Base-by-base conservation (phyloP, 1,140 invertebrate genomes). In the Mactra quadrangularis region DNA sequence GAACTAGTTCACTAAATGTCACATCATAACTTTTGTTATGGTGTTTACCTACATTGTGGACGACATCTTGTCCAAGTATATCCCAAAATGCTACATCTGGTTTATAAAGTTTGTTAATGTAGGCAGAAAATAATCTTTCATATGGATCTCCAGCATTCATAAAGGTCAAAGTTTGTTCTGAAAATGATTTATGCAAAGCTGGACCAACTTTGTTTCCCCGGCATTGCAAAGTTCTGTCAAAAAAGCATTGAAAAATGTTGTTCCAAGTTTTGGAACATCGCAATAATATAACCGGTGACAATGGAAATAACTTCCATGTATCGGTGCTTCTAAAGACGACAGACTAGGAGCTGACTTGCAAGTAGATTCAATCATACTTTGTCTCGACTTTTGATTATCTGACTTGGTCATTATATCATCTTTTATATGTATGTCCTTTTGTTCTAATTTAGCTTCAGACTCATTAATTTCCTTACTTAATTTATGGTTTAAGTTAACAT, bases 1-100 rank as follows among this genome's bases (percentile, higher is more conserved):
- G 41, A 9, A 84, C 72, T 52, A 84, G 35, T 31, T 84, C 74
- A 4, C 17, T 50, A 74, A 84, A 84, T 17, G 75, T 84, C 7
- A 79, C 59, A 53, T 84, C 66, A 38, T 60, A 38, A 3, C 72
- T 27, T 15, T 41, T 41, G 25, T 29, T 29, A 9, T 29, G 53
- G 35, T 59, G 17, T 15, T 66, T 47, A 17, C 87, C 45, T 47
- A 84, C 47, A 27, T 52, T 72, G 27, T 22, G 3, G 0, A 86
- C 41, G 11, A 81, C 66, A 38, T 82, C 71, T 25, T 35, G 83
- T 15, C 87, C 87, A 6, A 83, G 33, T 33, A 19, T 60, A 29
- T 71, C 70, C 78, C 75, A 78, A 22, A 64, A 52, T 33, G 31
- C 33, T 7, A 41, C 38, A 41, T 72, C 55, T 17, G 66, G 78